A percentile compares a stretch with the other conserved stretches of the same genome.
phyloP scores from a whole-genome alignment of 2,113 vertebrate species.

The Narcine bancroftii region DNA sequence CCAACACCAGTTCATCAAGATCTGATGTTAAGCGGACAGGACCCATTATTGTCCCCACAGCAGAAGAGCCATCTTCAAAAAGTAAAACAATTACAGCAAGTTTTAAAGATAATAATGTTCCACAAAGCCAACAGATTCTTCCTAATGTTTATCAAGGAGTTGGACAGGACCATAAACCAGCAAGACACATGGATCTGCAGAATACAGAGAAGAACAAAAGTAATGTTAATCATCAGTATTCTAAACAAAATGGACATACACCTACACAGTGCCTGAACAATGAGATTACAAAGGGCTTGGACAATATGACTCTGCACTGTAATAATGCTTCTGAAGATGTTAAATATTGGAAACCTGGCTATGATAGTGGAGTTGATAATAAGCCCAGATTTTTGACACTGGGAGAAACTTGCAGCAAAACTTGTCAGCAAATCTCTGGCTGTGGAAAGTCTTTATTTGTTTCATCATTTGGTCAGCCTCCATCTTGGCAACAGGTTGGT shows the following conservation, averaged over 20 bases:
- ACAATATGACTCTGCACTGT: conserved; percentile 55
- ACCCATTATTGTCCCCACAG: conserved; percentile 82
- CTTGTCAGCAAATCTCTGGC: conserved; percentile 50
- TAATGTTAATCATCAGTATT: conserved; percentile 42
- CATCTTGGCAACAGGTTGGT: conserved; percentile 35
- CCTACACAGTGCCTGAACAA: conserved; percentile 54
- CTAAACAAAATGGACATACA: conserved; percentile 46
- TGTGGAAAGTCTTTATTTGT: conserved; percentile 58
- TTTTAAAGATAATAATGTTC: conserved; percentile 43
- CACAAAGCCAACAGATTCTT: conserved; percentile 38
- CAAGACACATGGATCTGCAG: conserved; percentile 54
- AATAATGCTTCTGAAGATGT: conserved; percentile 50
- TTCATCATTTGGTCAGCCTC: conserved; percentile 48
- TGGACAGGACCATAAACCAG: conserved; percentile 48
- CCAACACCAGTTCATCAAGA: neutral
- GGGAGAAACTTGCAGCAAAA: conserved; percentile 45
- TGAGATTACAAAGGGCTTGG: conserved; percentile 68
- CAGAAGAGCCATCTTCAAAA: conserved; percentile 51
- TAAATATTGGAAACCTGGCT: conserved; percentile 40
- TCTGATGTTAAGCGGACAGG: conserved; percentile 40
- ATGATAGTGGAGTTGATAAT: conserved; percentile 49
- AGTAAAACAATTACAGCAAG: conserved; percentile 39
- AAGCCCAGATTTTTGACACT: conserved; percentile 44
- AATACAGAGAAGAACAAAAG: conserved; percentile 54
- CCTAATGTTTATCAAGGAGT: conserved; percentile 43